Base-by-base conservation (phyloP, 2,888 invertebrate species). In the Volucella inanis region DNA sequence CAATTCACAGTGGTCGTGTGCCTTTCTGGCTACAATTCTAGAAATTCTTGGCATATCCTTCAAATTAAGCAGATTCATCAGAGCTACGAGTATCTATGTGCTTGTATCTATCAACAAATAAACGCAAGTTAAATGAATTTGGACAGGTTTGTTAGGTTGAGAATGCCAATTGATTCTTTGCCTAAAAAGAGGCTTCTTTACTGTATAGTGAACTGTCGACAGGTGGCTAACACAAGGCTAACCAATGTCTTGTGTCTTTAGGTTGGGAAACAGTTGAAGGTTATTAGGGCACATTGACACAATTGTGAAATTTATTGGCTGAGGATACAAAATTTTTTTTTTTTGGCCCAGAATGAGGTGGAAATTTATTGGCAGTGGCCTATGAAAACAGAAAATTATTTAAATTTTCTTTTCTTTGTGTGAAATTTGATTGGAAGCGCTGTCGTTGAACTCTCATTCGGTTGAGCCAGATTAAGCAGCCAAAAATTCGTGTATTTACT, bases 1-100 rank as follows among this genome's bases (percentile, higher is more conserved):
- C 22, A 6, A 31, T 31, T 31, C 6, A 31, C 6, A 31, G 31
- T 31, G 74, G 75, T 68, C 75, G 80, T 75, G 84, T 76, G 84
- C 71, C 84, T 84, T 84, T 75, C 84, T 84, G 84, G 84, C 84
- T 84, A 71, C 85, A 85, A 55, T 85, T 52, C 54, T 68, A 12
- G 47, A 85, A 85, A 49, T 85, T 85, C 77, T 85, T 85, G 85
- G 81, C 85, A 80, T 80, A 77, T 85, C 81, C 85, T 85, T 85
- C 65, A 43, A 57, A 15, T 55, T 61, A 38, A 74, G 57, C 39
- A 52, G 38, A 9, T 57, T 79, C 80, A 50, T 80, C 79, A 72
- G 62, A 72, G 57, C 71, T 76, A 22, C 18, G 18, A 22, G 18
- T 2, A 80, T 85, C 81, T 76, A 85, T 57, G 76, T 31, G 6